Conservation (phyloP, 2,888 invertebrate species). For the Phengaris alcon region DNA sequence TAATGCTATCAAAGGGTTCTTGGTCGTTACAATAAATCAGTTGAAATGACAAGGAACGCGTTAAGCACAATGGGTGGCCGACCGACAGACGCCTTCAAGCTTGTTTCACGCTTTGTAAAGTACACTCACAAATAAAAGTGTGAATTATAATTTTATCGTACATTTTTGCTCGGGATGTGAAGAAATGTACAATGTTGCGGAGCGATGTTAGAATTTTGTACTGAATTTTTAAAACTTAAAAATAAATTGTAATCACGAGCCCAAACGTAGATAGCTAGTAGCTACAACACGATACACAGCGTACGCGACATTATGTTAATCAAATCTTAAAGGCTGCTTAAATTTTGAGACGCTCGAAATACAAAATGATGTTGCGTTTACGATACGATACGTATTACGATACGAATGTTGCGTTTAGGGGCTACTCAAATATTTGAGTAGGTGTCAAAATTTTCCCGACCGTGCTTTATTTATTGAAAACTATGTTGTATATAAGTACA, state of each 20-base stretch:
- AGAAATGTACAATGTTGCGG: not conserved
- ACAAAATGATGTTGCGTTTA: too few relatives aligned
- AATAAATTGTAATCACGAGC: too few relatives aligned
- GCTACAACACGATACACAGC: too few relatives aligned
- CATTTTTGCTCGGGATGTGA: not conserved
- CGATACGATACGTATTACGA: too few relatives aligned
- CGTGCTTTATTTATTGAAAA: not conserved
- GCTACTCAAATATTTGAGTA: not conserved
- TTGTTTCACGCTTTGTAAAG: constrained; percentile 70
- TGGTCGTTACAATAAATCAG: constrained; percentile 69
- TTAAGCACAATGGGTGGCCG: constrained; percentile 73
- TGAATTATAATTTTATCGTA: constrained; percentile 30
- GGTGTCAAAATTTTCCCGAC: not conserved
- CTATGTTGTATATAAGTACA: not conserved
- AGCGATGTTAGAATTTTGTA: too few relatives aligned
- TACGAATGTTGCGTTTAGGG: too few relatives aligned
- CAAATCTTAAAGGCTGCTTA: too few relatives aligned
- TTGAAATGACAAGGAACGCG: constrained; percentile 71
- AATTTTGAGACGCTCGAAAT: too few relatives aligned
- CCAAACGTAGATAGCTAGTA: too few relatives aligned
- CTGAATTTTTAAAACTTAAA: too few relatives aligned
- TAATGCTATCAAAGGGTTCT: constrained; percentile 27
- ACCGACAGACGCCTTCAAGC: constrained; percentile 63
- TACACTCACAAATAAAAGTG: constrained; percentile 52
- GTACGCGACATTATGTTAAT: too few relatives aligned